A percentile compares a stretch with the other conserved stretches of the same genome.
Conservation (phyloP, 2,797 vertebrate species). For the Pogoniulus pusillus region DNA sequence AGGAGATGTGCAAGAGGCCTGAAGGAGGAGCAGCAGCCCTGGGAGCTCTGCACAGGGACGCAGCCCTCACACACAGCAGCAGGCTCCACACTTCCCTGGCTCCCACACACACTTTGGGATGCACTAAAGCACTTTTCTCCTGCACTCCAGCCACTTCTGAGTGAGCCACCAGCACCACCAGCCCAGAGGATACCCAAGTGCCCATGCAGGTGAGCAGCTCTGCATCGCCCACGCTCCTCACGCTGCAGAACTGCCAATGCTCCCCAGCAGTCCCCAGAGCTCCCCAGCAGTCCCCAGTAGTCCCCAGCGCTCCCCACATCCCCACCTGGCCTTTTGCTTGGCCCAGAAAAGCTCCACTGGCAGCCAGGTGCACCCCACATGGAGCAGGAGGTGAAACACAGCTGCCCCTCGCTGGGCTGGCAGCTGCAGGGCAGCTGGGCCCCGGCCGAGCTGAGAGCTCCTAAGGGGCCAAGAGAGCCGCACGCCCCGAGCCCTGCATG, state of each 20-base stretch:
- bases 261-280: too few relatives aligned
- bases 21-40: background rate
- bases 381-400: too few relatives aligned
- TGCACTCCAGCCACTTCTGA: background rate
- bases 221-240: accelerated
- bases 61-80: too few relatives aligned
- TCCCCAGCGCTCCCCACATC: background rate
- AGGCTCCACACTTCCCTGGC: background rate
- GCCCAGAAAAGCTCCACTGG: accelerated
- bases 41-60: background rate
- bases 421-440: background rate
- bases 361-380: accelerated
- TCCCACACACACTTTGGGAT: background rate
- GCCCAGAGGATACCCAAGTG: background rate
- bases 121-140: background rate
- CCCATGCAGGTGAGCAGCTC: accelerated
- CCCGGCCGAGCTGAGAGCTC: background rate
- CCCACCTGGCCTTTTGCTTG: background rate
- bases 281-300: too few relatives aligned
- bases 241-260: accelerated
- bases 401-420: background rate
- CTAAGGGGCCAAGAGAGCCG: background rate
- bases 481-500: accelerated
- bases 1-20: background rate
- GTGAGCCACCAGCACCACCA: accelerated